A percentile compares a stretch with the other conserved stretches of the same genome.
Evolutionary conservation across 2,797 vertebrate genomes (phyloP).

Genomic region (Okamejei kenojei): DNA sequence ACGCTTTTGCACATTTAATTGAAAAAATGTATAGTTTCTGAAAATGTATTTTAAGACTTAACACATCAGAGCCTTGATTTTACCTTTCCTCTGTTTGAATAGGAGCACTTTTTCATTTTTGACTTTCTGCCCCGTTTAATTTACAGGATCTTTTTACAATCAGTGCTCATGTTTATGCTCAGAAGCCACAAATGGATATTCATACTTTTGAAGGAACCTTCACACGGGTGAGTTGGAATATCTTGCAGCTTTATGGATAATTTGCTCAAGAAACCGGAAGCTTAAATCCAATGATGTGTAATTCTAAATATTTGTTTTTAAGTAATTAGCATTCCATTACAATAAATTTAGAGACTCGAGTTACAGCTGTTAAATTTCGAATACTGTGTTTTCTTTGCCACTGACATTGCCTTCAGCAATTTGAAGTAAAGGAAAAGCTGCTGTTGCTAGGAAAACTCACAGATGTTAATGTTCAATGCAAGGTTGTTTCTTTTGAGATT

Average conservation of each 20-base stretch:
- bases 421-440: conserved; percentile 13
- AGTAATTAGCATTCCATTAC: conserved; percentile 6
- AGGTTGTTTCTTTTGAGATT: conserved; percentile 8
- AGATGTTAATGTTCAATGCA: background rate
- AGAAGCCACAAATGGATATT: conserved; percentile 94
- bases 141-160: conserved; percentile 94
- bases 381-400: conserved; percentile 20
- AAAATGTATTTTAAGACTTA: conserved; percentile 7
- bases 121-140: conserved; percentile 44
- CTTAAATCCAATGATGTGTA: conserved; percentile 3
- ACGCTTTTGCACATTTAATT: background rate
- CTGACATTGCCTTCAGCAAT: conserved; percentile 30
- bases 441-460: background rate
- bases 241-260: conserved; percentile 15
- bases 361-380: conserved; percentile 25
- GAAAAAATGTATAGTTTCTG: conserved; percentile 10
- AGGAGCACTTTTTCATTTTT: conserved; percentile 43
- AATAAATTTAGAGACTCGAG: background rate
- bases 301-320: conserved; percentile 37
- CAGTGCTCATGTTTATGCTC: conserved; percentile 82
- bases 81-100: conserved; percentile 30
- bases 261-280: conserved; percentile 33
- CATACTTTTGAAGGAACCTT: conserved; percentile 97
- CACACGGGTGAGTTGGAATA: conserved; percentile 72
- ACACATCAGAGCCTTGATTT: background rate